Evolutionary conservation across 2,888 invertebrate species (phyloP), one percentile per base, ranked within the genome.

Genomic region (Oscheius sp.): DNA sequence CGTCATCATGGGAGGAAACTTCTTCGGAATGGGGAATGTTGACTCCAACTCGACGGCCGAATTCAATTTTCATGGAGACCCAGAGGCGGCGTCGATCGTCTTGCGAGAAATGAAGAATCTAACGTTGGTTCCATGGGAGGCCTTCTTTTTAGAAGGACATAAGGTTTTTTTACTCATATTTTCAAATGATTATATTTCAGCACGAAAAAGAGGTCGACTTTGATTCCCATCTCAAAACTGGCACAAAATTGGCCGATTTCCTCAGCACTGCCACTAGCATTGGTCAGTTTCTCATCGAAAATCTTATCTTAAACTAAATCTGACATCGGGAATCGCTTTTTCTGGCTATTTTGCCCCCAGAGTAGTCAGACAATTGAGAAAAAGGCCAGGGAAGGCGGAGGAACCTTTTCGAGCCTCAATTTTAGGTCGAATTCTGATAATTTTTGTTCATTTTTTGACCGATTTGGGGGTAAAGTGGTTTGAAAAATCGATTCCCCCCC

Each of bases 1-100:
- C 25, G 78, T 85, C 17, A 74, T 84, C 15, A 82, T 84, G 82
- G 85, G 85, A 31, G 85, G 85, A 15, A 87, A 87, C 61, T 78
- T 84, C 39, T 72, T 82, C 65, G 86, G 82, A 4, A 76, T 82
- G 39, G 88, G 88, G 12, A 88, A 88, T 74, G 82, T 86, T 0
- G 74, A 81, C 23, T 72, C 79, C 8, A 73, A 75, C 34, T 76
- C 82, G 15, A 82, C 90, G 45, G 92, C 92, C 0, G 93, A 93
- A 87, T 93, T 92, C 84, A 93, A 93, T 87, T 93, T 93, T 85
- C 90, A 89, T 76, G 88, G 88, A 25, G 93, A 93, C 87, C 92
- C 93, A 0, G 93, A 93, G 87, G 91, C 92, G 2, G 92, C 92
- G 0, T 89, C 91, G 78, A 90, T 92, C 55, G 91, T 92, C n/a